Evolutionary conservation across 2,888 invertebrate species (phyloP), one percentile per base, ranked within the genome.

Genomic region (Idaea straminata): DNA sequence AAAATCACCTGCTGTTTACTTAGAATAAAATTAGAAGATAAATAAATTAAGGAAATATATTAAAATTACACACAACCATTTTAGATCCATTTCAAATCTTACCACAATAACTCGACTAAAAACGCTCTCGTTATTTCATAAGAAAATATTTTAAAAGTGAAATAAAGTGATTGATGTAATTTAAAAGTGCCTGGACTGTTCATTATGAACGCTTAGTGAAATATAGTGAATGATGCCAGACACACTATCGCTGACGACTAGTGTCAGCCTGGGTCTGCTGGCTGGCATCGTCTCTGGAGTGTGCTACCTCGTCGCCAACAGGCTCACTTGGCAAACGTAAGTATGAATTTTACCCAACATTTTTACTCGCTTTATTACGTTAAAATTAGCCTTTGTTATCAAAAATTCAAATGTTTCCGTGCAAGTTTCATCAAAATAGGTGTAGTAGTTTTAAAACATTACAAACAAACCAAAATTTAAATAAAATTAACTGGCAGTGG

Each of bases 271-370:
- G 58, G 95, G 95, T 47, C 91, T 96, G 61, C 84, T 95, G 62
- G 95, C 95, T n/a, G 95, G 95, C 10, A 92, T 96, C 69, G 93
- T 95, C 36, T 95, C 95, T 6, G 95, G 95, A 57, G 94, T 96
- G 36, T 95, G 95, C 84, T 95, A 95, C 76, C 86, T 95, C 64
- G 83, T 95, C 71, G 90, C 94, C 25, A 93, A 93, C 73, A 94
- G 94, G 74, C 74, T 94, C 63, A 75, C 87, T 7, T 91, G 93
- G 83, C 90, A 90, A 64, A 93, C 91, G 95, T 95, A 86, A 93
- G 94, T 82, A 62, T 4, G 25, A 25, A 25, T 47, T 47, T 47
- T 25, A 35, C 36, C 16, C 47, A 58, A 25, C 36, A 36, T 25
- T 15, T 34, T 59, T 62, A 64, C 34, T 35, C 61, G 59, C 62